Evolutionary conservation across 2,797 vertebrate genomes (phyloP).

Genomic region (Pteropus rufus): DNA sequence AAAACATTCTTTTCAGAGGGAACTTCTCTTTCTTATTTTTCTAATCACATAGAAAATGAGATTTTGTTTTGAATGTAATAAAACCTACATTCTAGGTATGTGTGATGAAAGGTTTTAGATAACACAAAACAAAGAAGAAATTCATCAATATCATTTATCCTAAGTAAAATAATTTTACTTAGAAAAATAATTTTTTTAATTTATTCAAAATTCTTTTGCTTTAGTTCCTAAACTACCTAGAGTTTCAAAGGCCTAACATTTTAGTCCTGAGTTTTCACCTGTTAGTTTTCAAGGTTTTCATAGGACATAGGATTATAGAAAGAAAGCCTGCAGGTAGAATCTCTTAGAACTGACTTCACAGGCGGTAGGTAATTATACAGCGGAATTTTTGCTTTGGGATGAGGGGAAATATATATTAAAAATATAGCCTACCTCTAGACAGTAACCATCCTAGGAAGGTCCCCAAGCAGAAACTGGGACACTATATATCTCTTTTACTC

Average conservation of each 20-base stretch:
- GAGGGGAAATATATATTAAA: background rate
- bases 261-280: background rate
- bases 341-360: background rate
- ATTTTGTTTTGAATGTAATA: background rate
- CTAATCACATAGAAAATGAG: background rate
- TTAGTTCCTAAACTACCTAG: background rate
- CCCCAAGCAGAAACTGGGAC: background rate
- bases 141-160: background rate
- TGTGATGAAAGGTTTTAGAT: slow-evolving; percentile 16
- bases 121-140: background rate
- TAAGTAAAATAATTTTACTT: background rate
- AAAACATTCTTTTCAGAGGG: background rate
- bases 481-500: slow-evolving; percentile 58
- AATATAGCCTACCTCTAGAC: background rate
- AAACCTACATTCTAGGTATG: background rate
- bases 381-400: background rate
- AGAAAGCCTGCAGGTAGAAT: background rate
- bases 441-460: background rate
- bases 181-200: background rate
- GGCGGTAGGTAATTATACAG: background rate
- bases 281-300: background rate
- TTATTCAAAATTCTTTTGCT: background rate
- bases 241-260: background rate
- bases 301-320: background rate
- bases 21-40: background rate